Base-by-base conservation (phyloP, 2,888 invertebrate genomes). In the Ormia ochracea region DNA sequence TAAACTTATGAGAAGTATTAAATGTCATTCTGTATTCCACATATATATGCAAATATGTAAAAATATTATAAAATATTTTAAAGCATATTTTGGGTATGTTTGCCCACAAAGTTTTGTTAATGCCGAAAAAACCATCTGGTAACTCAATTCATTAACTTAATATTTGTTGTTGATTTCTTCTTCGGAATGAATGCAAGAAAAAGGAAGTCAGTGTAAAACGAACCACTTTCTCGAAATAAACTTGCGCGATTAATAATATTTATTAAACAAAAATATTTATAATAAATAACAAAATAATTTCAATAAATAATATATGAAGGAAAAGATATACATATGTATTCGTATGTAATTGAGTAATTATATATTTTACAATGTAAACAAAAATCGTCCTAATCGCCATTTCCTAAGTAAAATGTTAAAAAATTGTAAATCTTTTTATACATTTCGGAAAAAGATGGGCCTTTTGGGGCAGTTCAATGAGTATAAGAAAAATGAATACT, bases 221-320 rank as follows among this genome's bases (percentile, higher is more conserved):
- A 87, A 88, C 85, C 85, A 86, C 84, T 85, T 84, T 86, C 85
- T 84, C 86, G 87, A 89, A 87, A 88, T 88, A 87, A 88, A 86
- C 88, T 85, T 84, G 86, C 84, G 86, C 86, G 86, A 61, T 54
- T 48, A n/a, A 14, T 33, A 41, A 5, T 43, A 12, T 48, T 31
- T 41, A 43, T 41, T 70, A 48, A 28, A 52, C 5, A 14, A 36
- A 59, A 36, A 5, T 26, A 45, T 43, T 19, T 63, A 26, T 43
- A 41, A 63, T 19, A 48, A 36, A 54, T 5, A 33, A 50, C 5
- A 36, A 54, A 36, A 19, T 19, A 17, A 28, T 41, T 48, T 19
- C 45, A 48, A 26, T 36, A 41, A 41, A 65, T 0, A 38, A 50
- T 19, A 54, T 4, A 26, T 26, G 26, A 38, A 23, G 26, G 33